Base-by-base conservation (phyloP, 2,797 vertebrate species). In the Myripristis jacobus region DNA sequence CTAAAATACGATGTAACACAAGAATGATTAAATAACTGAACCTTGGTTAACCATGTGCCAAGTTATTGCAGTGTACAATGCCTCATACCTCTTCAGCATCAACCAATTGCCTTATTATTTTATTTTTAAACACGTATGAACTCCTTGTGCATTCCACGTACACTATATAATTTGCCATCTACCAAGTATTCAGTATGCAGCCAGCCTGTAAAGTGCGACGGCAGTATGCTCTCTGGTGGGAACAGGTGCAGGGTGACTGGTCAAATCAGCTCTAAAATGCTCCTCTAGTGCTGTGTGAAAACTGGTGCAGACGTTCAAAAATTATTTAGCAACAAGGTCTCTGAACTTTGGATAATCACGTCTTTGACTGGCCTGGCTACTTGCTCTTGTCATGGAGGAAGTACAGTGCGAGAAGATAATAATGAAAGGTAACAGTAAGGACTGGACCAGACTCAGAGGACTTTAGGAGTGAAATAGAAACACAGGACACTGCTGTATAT, bases 231-330 rank as follows among this genome's bases (percentile, higher is more conserved):
- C 31, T 50, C 52, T 56, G 66, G 24, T 53, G 27, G 53, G 54
- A 80, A 75, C 67, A 75, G 73, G 64, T 84, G 75, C 67, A 62
- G 41, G n/a, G 43, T 62, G 57, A 75, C 51, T 19, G 64, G 31
- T 78, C 67, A 47, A 57, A 77, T 85, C 66, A 76, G 38, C 56
- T 56, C 50, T 54, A 43, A 70, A 47, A 62, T 54, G 51, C 25
- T 54, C 34, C 22, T 22, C 11, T 51, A 18, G 53, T 43, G 41
- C 24, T 50, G 61, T 34, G 24, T 62, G 58, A 43, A 43, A 25
- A 60, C 18, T n/a, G 15, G 58, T 62, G 48, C 16, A 16, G 12
- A 16, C 41, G 16, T 43, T 16, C 15, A 43, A 43, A 16, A 43
- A 43, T 16, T 43, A 43, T 43, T 43, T 43, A 43, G 4, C 41